Evolutionary conservation across 1,140 invertebrate species (phyloP).

Genomic region (Eupeodes corollae): DNA sequence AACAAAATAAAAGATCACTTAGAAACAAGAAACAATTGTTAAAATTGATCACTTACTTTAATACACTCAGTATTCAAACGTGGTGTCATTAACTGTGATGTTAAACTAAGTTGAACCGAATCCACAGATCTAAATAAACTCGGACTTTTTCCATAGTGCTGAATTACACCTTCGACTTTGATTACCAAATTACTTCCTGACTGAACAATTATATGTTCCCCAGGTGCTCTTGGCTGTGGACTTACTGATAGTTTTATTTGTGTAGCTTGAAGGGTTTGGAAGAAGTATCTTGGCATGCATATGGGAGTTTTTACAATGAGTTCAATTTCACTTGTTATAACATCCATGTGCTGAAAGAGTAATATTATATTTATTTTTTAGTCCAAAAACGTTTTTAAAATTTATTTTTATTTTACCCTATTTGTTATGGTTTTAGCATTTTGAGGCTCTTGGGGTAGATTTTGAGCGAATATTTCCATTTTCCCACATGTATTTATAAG

Average conservation of each 20-base stretch:
- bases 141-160: conserved; percentile 50
- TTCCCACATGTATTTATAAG: not conserved
- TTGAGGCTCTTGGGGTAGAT: conserved; percentile 23
- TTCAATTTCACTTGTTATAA: conserved; percentile 30
- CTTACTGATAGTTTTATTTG: conserved; percentile 70
- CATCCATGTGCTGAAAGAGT: conserved; percentile 21
- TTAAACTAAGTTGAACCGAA: conserved; percentile 58
- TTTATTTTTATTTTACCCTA: not conserved
- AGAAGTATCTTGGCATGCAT: conserved; percentile 66
- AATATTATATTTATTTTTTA: not conserved
- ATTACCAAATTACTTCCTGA: conserved; percentile 68
- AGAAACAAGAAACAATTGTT: too few species aligned
- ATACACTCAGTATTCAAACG: conserved; percentile 38
- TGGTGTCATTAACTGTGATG: conserved; percentile 46
- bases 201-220: conserved; percentile 64
- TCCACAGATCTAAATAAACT: conserved; percentile 58
- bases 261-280: conserved; percentile 76
- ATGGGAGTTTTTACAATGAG: conserved; percentile 31
- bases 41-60: conserved; percentile 12
- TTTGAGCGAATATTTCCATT: conserved; percentile 1
- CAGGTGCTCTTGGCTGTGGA: conserved; percentile 64
- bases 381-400: not conserved
- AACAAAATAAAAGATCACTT: conserved; percentile 23
- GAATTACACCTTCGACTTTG: conserved; percentile 78
- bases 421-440: conserved; percentile 33